These are phyloP conservation scores for Nicator chloris DNA, from an alignment of 2,113 vertebrate genomes.

Conservation along the genomic window DNA sequence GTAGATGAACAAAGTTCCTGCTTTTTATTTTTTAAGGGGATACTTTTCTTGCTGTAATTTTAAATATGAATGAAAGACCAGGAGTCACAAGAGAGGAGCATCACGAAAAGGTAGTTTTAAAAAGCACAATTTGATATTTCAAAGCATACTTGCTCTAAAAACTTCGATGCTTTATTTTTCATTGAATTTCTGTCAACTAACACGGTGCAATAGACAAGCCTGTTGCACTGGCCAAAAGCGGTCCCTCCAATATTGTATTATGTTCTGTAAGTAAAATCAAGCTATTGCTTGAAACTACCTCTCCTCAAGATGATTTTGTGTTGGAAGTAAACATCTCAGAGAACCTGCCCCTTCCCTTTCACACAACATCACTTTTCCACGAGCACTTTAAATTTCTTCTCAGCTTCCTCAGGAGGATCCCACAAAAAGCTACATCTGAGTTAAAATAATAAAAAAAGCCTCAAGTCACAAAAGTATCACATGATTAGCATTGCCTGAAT, in stretches of 20 bases:
- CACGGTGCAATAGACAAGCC: background rate
- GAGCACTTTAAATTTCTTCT: background rate
- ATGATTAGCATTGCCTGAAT: background rate
- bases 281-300: background rate
- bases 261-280: background rate
- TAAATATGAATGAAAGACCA: background rate
- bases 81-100: background rate
- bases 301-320: background rate
- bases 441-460: background rate
- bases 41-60: background rate
- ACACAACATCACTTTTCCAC: background rate
- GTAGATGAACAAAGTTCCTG: background rate
- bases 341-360: background rate
- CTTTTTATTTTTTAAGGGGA: background rate
- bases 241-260: background rate
- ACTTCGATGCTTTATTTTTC: background rate
- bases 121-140: background rate
- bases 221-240: background rate
- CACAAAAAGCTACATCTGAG: background rate
- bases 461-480: background rate
- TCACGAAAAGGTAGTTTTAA: background rate
- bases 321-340: background rate
- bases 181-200: background rate
- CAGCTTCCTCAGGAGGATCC: background rate
- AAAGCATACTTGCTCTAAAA: background rate